These are phyloP conservation scores for Alligator sinensis DNA, from an alignment of 2,113 vertebrate genomes.

Conservation along the genomic window DNA sequence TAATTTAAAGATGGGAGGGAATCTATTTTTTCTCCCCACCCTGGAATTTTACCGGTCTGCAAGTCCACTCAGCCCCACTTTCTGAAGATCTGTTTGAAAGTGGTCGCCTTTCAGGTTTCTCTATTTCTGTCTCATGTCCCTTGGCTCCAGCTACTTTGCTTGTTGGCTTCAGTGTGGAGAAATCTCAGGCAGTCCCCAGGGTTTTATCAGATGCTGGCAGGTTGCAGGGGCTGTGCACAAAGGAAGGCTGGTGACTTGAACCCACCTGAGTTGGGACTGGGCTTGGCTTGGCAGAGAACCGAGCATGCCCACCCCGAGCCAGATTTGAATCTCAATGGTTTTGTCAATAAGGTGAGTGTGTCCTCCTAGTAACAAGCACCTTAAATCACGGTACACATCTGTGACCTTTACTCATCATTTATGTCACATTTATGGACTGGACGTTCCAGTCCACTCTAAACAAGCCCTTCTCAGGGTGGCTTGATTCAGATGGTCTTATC, in stretches of 20 bases:
- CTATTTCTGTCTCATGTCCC: conserved; percentile 21
- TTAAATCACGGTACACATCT: background rate
- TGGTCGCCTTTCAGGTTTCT: background rate
- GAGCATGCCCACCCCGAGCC: background rate
- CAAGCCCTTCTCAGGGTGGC: background rate
- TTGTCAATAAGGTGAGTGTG: too few species aligned
- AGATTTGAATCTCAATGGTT: too few species aligned
- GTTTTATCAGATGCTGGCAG: background rate
- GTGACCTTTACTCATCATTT: background rate
- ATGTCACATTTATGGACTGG: background rate
- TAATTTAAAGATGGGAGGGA: background rate
- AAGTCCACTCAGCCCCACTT: background rate
- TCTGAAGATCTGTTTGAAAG: background rate
- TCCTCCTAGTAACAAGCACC: background rate
- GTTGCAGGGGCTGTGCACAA: background rate
- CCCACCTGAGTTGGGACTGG: background rate
- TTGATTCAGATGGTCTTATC: background rate
- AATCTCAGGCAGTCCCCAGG: too few species aligned
- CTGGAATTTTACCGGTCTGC: background rate
- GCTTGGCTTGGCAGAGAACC: background rate
- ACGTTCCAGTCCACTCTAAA: background rate
- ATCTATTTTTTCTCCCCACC: too few species aligned
- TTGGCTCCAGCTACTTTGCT: conserved; percentile 57
- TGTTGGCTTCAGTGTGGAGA: conserved; percentile 32
- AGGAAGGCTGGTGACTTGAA: background rate